phyloP scores from a whole-genome alignment of 1,140 invertebrate species.

The Listronotus bonariensis region DNA sequence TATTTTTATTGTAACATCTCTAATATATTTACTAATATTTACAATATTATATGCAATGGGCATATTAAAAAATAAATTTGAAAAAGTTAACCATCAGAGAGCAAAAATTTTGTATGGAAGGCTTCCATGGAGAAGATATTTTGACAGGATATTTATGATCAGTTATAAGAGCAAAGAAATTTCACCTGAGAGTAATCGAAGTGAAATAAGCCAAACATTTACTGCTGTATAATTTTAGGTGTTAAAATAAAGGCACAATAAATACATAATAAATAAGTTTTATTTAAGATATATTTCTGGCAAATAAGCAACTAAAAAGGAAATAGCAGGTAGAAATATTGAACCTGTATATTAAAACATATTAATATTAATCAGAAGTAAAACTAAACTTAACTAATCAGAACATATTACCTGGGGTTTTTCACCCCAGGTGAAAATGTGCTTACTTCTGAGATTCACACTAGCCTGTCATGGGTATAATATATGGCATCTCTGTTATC shows the following conservation, averaged over 20 bases:
- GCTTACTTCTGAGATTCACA: too few species aligned
- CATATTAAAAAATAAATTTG: constrained; percentile 27
- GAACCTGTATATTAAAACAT: too few species aligned
- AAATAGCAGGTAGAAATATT: too few species aligned
- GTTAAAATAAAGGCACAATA: constrained; percentile 8
- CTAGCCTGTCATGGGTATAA: too few species aligned
- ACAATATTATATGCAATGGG: constrained; percentile 17
- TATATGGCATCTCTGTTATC: too few species aligned
- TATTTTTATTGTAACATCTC: constrained; percentile 19
- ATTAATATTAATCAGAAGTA: too few species aligned
- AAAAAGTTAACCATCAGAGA: constrained; percentile 36
- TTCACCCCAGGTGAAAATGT: too few species aligned
- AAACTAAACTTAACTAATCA: too few species aligned
- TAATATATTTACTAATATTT: constrained; percentile 27
- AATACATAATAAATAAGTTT: too few species aligned
- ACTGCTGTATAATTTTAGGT: constrained; percentile 13
- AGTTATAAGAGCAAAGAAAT: constrained; percentile 19
- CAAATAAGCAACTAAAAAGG: too few species aligned
- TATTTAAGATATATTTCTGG: too few species aligned
- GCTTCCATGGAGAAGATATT: constrained; percentile 27
- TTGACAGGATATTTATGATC: constrained; percentile 32
- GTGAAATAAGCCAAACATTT: constrained; percentile 14
- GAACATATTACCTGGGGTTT: too few species aligned
- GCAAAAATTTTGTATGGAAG: constrained; percentile 28
- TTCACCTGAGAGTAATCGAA: constrained; percentile 23